These are phyloP conservation scores for Stratiomys singularior DNA, from an alignment of 2,888 invertebrate species.

Conservation along the genomic window DNA sequence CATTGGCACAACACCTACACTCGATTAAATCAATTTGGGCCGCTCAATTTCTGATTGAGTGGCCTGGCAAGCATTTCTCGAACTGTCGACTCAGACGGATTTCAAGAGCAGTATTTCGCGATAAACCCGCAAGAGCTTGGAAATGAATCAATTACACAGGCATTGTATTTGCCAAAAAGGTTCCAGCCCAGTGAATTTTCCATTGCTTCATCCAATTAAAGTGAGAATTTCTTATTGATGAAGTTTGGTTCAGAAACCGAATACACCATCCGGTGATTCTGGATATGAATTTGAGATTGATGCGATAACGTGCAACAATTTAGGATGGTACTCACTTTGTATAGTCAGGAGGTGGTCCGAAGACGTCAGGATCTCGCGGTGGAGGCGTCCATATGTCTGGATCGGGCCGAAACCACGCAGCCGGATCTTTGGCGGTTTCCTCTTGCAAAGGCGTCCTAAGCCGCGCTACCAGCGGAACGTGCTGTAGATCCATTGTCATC, in stretches of 20 bases:
- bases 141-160: not conserved
- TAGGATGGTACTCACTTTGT: constrained; percentile 57
- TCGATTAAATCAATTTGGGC: too few relatives aligned
- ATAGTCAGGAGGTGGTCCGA: constrained; percentile 80
- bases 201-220: not conserved
- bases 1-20: too few relatives aligned
- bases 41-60: too few relatives aligned
- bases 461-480: constrained; percentile 66
- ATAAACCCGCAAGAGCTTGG: not conserved
- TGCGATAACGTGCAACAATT: not conserved
- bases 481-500: constrained; percentile 65
- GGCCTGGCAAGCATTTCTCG: too few relatives aligned
- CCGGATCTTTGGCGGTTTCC: constrained; percentile 61
- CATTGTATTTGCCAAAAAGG: not conserved
- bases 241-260: not conserved
- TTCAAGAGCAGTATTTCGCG: too few relatives aligned
- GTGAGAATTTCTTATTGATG: not conserved
- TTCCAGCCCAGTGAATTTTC: not conserved
- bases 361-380: constrained; percentile 81
- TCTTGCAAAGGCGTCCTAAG: constrained; percentile 55
- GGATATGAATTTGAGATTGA: not conserved
- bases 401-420: constrained; percentile 73
- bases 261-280: not conserved
- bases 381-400: constrained; percentile 82
- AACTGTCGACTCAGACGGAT: too few relatives aligned